Evolutionary conservation across 1,140 invertebrate genomes (phyloP).

Genomic region (Pachyrhynchus sulphureomaculatus): DNA sequence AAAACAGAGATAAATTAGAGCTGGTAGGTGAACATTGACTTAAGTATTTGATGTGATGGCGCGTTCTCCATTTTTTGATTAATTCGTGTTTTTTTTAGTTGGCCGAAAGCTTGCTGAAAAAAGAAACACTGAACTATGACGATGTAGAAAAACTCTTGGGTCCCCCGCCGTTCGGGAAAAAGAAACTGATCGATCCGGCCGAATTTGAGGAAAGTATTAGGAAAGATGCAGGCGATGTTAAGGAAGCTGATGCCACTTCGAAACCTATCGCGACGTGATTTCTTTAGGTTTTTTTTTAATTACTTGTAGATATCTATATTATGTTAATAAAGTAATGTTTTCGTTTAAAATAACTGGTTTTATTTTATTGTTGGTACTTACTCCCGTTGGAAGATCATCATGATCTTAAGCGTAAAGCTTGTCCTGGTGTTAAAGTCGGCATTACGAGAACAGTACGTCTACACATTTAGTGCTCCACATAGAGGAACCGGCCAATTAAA

Average conservation of each 20-base stretch:
- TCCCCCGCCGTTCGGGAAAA: constrained; percentile 80
- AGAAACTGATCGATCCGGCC: constrained; percentile 71
- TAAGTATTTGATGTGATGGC: background rate
- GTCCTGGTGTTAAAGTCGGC: no score
- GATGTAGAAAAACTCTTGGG: constrained; percentile 88
- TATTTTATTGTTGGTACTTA: no score
- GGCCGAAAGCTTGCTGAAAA: constrained; percentile 80
- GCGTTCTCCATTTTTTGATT: background rate
- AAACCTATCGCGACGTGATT: background rate
- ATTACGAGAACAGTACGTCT: no score
- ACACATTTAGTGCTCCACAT: no score
- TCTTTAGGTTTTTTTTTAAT: background rate
- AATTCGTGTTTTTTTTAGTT: constrained; percentile 61
- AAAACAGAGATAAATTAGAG: constrained; percentile 84
- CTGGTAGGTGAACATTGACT: constrained; percentile 57
- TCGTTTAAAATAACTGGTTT: background rate
- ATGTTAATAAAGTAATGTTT: background rate
- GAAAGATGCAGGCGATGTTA: constrained; percentile 41
- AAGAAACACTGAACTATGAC: constrained; percentile 90
- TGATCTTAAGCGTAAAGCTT: no score
- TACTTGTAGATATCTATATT: background rate
- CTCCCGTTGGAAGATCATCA: no score
- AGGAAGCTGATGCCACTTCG: background rate
- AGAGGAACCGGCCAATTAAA: no score
- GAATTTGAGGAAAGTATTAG: constrained; percentile 73